phyloP scores from a whole-genome alignment of 1,140 invertebrate species.

The Solenopsis invicta region DNA sequence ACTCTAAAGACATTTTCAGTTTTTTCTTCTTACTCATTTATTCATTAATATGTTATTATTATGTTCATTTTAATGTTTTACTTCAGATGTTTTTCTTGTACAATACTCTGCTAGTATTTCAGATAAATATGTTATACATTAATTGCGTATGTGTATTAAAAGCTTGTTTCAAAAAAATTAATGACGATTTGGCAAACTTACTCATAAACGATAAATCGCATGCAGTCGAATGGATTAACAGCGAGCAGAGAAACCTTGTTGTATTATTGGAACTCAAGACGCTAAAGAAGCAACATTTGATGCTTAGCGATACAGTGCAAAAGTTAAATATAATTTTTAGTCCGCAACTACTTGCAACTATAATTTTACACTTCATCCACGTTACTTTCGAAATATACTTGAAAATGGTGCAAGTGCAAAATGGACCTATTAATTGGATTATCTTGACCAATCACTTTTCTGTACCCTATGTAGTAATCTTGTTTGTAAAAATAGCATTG shows the following conservation, averaged over 20 bases:
- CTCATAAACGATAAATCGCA: neutral
- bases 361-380: neutral
- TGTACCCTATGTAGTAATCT: too few relatives aligned
- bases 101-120: slow-evolving; percentile 67
- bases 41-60: slow-evolving; percentile 60
- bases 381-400: neutral
- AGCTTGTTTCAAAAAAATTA: slow-evolving; percentile 78
- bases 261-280: neutral
- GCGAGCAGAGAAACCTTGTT: neutral
- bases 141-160: slow-evolving; percentile 79
- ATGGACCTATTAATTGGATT: neutral
- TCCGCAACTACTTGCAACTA: neutral
- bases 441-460: neutral
- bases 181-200: slow-evolving; percentile 71
- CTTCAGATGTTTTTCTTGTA: slow-evolving; percentile 61
- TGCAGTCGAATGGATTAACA: neutral
- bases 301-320: neutral
- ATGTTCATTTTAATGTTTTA: neutral
- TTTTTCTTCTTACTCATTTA: slow-evolving; percentile 69
- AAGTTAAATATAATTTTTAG: slow-evolving; percentile 2
- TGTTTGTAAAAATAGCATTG: neutral
- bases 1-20: slow-evolving; percentile 77
- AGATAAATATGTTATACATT: slow-evolving; percentile 79
- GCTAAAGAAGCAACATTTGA: neutral
- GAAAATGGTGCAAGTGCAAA: neutral